Base-by-base conservation (phyloP, 2,888 invertebrate species). In the Hybos culiciformis region DNA sequence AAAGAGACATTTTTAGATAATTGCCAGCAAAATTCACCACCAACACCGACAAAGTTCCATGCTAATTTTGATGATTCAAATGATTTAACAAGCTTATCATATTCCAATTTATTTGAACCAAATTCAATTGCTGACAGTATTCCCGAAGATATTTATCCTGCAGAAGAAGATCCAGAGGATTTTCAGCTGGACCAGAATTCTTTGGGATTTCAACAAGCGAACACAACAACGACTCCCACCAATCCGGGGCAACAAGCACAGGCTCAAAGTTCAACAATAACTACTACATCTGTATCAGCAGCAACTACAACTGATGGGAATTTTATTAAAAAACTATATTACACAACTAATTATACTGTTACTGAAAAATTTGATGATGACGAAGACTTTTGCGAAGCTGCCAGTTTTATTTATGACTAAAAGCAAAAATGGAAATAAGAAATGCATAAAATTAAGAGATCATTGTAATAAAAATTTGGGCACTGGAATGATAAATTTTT, bases 241-340 rank as follows among this genome's bases (percentile, higher is more conserved):
- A 36, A 19, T 20, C 36, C 36, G 14, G n/a, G n/a, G 21, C 14
- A 14, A 20, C 14, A 20, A 20, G 19, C 20, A 20, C 7, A 19
- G 14, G 14, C 36, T 5, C 19, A 19, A 11, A 19, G 14, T n/a
- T 5, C 17, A n/a, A 19, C 18, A 20, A n/a, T 20, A 5, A 3
- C 21, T 3, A n/a, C n/a, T 6, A 29, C 29, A n/a, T n/a, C 29
- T n/a, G n/a, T 29, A 23, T 23, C 23, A 23, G 5, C 23, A 7
- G 9, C 23, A 12, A 6, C 29, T 12, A 63, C 63, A 19, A 63
- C 59, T 37, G 64, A 64, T 45, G 64, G 60, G 8, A 65, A 65
- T 46, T 64, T 62, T 46, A 64, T 64, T 18, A 63, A 63, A 18
- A 64, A 65, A 53, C 65, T 65, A 51, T 64, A 65, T 65, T 62